Percentiles rank a stretch among this genome's conserved stretches.
These are phyloP conservation scores for Drosophila tristis DNA, from an alignment of 1,140 invertebrate genomes.

Conservation along the genomic window DNA sequence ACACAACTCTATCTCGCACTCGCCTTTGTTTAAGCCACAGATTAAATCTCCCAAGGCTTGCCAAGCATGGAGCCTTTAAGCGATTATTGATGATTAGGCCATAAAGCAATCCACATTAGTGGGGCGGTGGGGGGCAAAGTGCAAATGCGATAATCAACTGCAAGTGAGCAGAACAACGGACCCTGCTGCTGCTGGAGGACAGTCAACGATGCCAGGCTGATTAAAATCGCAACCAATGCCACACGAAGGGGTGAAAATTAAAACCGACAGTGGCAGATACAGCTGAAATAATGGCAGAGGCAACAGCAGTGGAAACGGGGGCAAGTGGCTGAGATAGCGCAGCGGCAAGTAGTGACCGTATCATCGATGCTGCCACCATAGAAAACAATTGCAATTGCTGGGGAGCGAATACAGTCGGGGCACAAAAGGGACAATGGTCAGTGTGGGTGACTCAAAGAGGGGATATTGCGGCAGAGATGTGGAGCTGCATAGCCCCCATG, in stretches of 20 bases:
- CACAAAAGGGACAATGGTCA: slow-evolving; percentile 42
- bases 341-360: slow-evolving; percentile 60
- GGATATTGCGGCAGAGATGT: slow-evolving; percentile 3
- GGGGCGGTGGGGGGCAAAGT: slow-evolving; percentile 6
- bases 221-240: slow-evolving; percentile 68
- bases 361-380: slow-evolving; percentile 61
- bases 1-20: too few species aligned
- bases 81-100: slow-evolving; percentile 32
- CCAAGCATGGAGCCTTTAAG: slow-evolving; percentile 7
- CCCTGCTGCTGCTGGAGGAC: slow-evolving; percentile 10
- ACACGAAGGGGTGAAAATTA: slow-evolving; percentile 54
- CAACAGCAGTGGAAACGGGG: background rate
- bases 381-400: slow-evolving; percentile 72
- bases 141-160: slow-evolving; percentile 56
- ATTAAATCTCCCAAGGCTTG: background rate
- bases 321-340: slow-evolving; percentile 55
- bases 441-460: slow-evolving; percentile 14
- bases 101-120: slow-evolving; percentile 14
- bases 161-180: slow-evolving; percentile 26
- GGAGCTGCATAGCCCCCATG: slow-evolving; percentile 24
- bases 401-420: slow-evolving; percentile 6
- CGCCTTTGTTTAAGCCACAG: too few species aligned
- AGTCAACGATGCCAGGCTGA: slow-evolving; percentile 68
- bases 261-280: slow-evolving; percentile 29
- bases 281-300: background rate